Percentiles rank a stretch among this genome's conserved stretches.
phyloP scores from a whole-genome alignment of 2,888 invertebrate genomes.

The Drosophila sordidapex region DNA sequence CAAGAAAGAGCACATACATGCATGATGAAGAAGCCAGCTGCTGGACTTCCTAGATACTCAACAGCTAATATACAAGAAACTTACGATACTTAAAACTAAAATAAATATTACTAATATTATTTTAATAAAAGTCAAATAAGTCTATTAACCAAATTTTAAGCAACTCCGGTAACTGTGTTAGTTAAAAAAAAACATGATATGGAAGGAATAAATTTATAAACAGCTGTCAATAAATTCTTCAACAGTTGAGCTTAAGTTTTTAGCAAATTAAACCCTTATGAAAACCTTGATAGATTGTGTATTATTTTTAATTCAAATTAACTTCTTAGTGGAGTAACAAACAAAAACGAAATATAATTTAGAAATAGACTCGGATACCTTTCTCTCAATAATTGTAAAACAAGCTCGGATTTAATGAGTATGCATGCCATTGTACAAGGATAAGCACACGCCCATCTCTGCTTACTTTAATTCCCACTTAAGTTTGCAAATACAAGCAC shows the following conservation, averaged over 20 bases:
- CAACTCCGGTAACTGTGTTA: not conserved
- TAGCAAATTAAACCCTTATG: not conserved
- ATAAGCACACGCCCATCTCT: not conserved
- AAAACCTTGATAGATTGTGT: not conserved
- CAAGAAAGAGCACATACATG: constrained; percentile 41
- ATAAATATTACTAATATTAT: not conserved
- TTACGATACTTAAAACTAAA: not conserved
- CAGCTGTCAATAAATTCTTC: not conserved
- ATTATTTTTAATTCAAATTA: not conserved
- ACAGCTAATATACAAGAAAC: not conserved
- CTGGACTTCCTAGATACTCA: constrained; percentile 26
- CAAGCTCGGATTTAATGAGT: not conserved
- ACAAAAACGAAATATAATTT: not conserved
- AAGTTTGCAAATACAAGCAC: not conserved
- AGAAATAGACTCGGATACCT: not conserved
- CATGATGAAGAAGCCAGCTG: not conserved
- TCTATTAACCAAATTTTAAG: not conserved
- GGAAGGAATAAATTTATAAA: not conserved
- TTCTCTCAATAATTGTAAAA: not conserved
- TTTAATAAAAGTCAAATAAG: not conserved
- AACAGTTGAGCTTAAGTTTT: not conserved
- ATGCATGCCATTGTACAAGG: not conserved
- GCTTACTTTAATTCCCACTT: not conserved
- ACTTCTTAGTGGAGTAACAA: not conserved
- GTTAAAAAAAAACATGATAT: not conserved